Base-by-base conservation (phyloP, 2,888 invertebrate genomes). In the Germaria angustata region DNA sequence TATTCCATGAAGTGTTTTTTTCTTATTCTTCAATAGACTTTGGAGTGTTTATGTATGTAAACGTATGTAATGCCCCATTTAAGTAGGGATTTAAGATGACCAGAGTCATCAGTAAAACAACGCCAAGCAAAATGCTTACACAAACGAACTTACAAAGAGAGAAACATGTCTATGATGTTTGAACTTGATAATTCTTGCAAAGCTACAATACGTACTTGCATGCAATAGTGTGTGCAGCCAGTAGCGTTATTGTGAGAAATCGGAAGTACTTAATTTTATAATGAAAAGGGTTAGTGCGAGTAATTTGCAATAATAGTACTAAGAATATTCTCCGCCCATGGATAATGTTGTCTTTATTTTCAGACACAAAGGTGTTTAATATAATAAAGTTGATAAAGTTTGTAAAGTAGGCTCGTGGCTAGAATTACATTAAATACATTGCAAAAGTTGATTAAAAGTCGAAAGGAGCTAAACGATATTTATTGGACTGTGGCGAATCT, bases 41-140 rank as follows among this genome's bases (percentile, higher is more conserved):
- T 17, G 17, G 22, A 22, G 59, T 61, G 49, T 66, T 22, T 1
- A 8, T 22, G 3, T 51, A 22, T 24, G 53, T 34, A 32, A 36
- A 46, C 46, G 36, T 24, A 53, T 81, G 72, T 75, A 81, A 81
- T 69, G 39, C 72, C 36, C 69, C 2, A 28, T 57, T 63, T 78
- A 73, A 75, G 44, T 75, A 79, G 68, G 32, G 79, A 79, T 71
- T 82, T 65, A 39, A 57, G 51, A 75, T 79, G 81, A 75, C 78
- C 81, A 69, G 28, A 32, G 68, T 65, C 73, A 75, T 73, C 49
- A 75, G 41, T 49, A 44, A 71, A 65, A 59, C 28, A 39, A 13
- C 13, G 7, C 20, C 51, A 41, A 20, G 20, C 41, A 73, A 36
- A 20, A 65, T 65, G 36, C 36, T 22, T 13, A 41, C 22, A 63